Conservation (phyloP, 2,888 invertebrate species). For the Clostera curtula region DNA sequence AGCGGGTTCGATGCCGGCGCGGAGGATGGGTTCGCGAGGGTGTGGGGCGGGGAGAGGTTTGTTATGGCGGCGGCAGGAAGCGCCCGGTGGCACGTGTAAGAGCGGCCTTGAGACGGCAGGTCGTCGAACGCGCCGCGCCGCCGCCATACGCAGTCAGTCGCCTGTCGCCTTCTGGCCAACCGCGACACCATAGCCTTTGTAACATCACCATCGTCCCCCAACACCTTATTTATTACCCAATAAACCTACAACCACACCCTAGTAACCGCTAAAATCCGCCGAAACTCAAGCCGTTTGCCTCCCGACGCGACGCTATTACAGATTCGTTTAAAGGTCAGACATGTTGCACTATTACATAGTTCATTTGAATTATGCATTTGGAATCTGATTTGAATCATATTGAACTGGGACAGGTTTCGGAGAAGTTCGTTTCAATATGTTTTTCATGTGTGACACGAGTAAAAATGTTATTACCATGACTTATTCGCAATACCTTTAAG, state of each 20-base stretch:
- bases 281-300: slow-evolving; percentile 7
- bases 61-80: slow-evolving; percentile 69
- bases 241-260: slow-evolving; percentile 7
- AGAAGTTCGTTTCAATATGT: slow-evolving; percentile 24
- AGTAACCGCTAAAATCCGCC: neutral
- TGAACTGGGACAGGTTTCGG: slow-evolving; percentile 33
- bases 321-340: slow-evolving; percentile 29
- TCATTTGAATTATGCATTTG: slow-evolving; percentile 41
- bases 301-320: slow-evolving; percentile 15
- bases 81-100: slow-evolving; percentile 66
- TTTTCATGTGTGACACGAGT: slow-evolving; percentile 24
- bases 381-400: slow-evolving; percentile 37
- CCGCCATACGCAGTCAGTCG: slow-evolving; percentile 39
- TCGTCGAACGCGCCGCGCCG: slow-evolving; percentile 59
- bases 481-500: no score
- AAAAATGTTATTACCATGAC: slow-evolving; percentile 20
- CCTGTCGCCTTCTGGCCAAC: slow-evolving; percentile 39
- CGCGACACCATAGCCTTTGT: slow-evolving; percentile 42
- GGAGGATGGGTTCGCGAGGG: slow-evolving; percentile 28
- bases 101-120: slow-evolving; percentile 69
- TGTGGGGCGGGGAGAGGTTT: slow-evolving; percentile 57
- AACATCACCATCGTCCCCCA: slow-evolving; percentile 30
- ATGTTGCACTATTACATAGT: slow-evolving; percentile 32
- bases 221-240: slow-evolving; percentile 25
- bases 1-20: slow-evolving; percentile 13